Percentiles rank a stretch among this genome's conserved stretches.
These are phyloP conservation scores for Drosophila fulvimacula DNA, from an alignment of 2,888 invertebrate genomes.

Conservation along the genomic window DNA sequence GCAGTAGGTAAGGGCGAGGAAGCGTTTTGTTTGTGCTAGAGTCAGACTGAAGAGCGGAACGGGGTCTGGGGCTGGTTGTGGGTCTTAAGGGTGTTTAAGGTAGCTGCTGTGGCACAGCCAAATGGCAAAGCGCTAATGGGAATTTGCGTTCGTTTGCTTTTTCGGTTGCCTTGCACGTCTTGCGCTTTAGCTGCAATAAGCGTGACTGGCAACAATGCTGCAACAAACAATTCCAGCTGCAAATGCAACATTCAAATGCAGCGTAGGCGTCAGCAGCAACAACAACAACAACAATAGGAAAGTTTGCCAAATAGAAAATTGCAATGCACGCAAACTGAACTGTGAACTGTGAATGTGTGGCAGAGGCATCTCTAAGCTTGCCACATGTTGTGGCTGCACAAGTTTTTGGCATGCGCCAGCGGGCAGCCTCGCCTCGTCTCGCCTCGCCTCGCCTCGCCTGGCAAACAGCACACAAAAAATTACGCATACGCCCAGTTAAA, in stretches of 20 bases:
- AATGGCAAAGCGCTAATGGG: slow-evolving; percentile 72
- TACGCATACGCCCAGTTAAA: slow-evolving; percentile 65
- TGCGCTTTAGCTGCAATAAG: slow-evolving; percentile 66
- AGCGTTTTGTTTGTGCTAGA: neutral
- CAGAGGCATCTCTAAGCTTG: slow-evolving; percentile 50
- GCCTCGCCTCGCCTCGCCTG: neutral
- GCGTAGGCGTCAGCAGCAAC: slow-evolving; percentile 44
- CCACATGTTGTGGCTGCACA: slow-evolving; percentile 67
- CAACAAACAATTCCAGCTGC: slow-evolving; percentile 19
- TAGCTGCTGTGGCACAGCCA: slow-evolving; percentile 37
- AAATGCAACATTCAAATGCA: slow-evolving; percentile 52
- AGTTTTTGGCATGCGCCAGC: slow-evolving; percentile 34
- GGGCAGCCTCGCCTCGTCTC: too few species aligned
- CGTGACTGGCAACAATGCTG: slow-evolving; percentile 50
- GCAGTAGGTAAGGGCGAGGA: slow-evolving; percentile 2
- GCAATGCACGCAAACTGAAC: slow-evolving; percentile 47
- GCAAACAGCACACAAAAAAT: slow-evolving; percentile 15
- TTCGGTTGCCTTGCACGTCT: slow-evolving; percentile 59
- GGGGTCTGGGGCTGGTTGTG: neutral
- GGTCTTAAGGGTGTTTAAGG: slow-evolving; percentile 4
- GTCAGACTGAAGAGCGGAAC: neutral
- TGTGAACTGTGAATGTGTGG: neutral
- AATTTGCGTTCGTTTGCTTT: slow-evolving; percentile 67
- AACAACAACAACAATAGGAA: slow-evolving; percentile 7
- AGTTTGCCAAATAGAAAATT: slow-evolving; percentile 39